Evolutionary conservation across 2,113 vertebrate species (phyloP).

Genomic region (Gymnogyps californianus): DNA sequence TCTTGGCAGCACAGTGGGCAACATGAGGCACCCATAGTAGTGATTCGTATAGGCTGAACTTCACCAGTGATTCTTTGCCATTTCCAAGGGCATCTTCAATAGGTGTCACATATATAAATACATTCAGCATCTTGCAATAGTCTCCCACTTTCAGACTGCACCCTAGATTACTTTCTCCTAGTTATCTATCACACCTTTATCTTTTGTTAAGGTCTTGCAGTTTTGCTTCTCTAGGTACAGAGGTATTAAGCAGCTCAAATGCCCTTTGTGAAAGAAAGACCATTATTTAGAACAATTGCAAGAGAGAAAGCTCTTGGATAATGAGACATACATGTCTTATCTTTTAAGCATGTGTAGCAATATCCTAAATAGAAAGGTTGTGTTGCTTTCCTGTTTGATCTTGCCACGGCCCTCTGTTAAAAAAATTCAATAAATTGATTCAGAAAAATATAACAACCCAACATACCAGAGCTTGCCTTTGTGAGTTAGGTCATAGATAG

Average conservation of each 20-base stretch:
- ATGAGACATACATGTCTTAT: not conserved
- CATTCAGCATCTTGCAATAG: not conserved
- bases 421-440: not conserved
- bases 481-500: not conserved
- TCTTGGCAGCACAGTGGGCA: not conserved
- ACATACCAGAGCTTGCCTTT: not conserved
- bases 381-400: not conserved
- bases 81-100: not conserved
- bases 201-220: not conserved
- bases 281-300: not conserved
- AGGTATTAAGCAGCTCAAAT: not conserved
- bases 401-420: not conserved
- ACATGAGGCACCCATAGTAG: not conserved
- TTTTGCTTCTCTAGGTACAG: not conserved
- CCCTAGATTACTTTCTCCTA: not conserved
- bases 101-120: not conserved
- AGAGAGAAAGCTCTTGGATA: not conserved
- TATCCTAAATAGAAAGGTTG: not conserved
- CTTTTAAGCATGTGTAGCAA: not conserved
- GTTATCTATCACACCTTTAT: not conserved
- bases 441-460: slow-evolving; percentile 6
- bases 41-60: not conserved
- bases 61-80: not conserved
- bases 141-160: not conserved
- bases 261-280: not conserved